phyloP scores from a whole-genome alignment of 2,797 vertebrate species.

The Sebastes flavidus region DNA sequence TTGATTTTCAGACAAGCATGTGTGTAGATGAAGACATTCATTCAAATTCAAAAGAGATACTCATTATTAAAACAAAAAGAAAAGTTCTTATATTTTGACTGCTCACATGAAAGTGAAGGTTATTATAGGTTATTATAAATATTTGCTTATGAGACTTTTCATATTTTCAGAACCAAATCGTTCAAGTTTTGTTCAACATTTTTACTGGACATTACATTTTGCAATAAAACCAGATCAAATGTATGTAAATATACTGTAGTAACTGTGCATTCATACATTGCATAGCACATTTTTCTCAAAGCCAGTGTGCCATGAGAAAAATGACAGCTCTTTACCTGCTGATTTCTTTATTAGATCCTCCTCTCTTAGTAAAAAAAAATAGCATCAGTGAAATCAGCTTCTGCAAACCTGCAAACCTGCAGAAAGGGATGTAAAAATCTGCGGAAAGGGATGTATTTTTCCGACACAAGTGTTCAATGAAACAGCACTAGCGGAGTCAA shows the following conservation, averaged over 20 bases:
- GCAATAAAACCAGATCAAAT: neutral
- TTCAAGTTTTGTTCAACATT: neutral
- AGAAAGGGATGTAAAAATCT: neutral
- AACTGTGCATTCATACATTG: neutral
- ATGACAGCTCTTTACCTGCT: neutral
- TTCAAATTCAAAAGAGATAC: neutral
- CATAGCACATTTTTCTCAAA: neutral
- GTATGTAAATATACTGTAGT: neutral
- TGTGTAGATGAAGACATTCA: neutral
- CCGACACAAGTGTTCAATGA: slow-evolving; percentile 29
- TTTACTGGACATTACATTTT: neutral
- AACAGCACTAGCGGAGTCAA: slow-evolving; percentile 31
- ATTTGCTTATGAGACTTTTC: neutral
- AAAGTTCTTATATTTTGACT: neutral
- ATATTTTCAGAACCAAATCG: neutral
- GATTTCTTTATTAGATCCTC: neutral
- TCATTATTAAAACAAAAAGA: neutral
- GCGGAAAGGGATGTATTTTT: slow-evolving; percentile 23
- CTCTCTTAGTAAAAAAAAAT: neutral
- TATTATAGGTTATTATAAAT: neutral
- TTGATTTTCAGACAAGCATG: neutral
- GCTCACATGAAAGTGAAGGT: neutral
- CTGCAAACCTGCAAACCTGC: neutral
- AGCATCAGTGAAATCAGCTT: neutral
- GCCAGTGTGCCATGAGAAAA: neutral